These are phyloP conservation scores for Holcopasites calliopsidis DNA, from an alignment of 1,140 invertebrate genomes.

Conservation along the genomic window DNA sequence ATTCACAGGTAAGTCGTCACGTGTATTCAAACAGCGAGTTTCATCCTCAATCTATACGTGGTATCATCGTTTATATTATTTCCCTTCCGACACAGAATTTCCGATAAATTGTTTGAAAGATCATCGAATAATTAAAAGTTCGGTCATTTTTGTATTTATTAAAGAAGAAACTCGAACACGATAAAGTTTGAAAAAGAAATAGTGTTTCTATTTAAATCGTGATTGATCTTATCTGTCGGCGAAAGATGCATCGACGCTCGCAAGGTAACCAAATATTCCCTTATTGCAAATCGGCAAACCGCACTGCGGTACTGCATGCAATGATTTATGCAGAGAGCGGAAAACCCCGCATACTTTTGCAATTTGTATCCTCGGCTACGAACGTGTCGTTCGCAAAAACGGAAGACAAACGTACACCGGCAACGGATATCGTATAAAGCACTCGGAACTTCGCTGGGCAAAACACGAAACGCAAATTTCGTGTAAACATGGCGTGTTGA, in stretches of 20 bases:
- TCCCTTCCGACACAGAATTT: no score
- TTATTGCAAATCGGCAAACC: conserved; percentile 40
- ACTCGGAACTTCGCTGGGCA: background rate
- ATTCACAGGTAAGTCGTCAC: conserved; percentile 25
- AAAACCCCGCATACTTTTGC: conserved; percentile 55
- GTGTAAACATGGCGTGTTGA: background rate
- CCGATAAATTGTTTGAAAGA: no score
- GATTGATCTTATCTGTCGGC: no score
- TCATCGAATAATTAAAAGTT: no score
- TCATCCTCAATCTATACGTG: background rate
- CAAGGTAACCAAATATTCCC: no score
- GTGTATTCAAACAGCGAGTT: background rate
- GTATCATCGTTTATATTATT: background rate
- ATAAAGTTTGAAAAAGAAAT: no score
- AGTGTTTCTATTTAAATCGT: no score
- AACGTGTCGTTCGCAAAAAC: background rate
- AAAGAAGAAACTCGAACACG: no score
- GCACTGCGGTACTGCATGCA: conserved; percentile 56
- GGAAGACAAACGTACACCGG: background rate
- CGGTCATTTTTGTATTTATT: no score
- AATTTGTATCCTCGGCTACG: background rate
- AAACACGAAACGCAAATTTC: background rate
- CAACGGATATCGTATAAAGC: background rate
- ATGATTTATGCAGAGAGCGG: conserved; percentile 59
- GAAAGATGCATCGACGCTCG: no score